These are phyloP conservation scores for Athripsodes cinereus DNA, from an alignment of 2,888 invertebrate species.

Conservation along the genomic window DNA sequence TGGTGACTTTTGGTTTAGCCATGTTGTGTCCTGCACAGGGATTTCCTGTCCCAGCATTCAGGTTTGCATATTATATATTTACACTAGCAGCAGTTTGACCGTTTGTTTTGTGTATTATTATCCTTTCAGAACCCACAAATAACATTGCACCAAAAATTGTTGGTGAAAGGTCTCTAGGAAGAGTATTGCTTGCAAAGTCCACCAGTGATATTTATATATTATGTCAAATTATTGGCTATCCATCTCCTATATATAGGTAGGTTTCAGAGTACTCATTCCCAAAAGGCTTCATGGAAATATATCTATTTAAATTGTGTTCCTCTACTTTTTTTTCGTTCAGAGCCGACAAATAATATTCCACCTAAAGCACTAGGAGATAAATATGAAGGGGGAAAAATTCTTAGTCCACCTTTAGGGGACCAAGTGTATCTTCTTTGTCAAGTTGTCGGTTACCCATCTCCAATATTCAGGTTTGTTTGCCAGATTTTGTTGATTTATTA, in stretches of 20 bases:
- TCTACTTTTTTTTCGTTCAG: conserved; percentile 31
- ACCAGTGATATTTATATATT: conserved; percentile 35
- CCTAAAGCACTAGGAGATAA: conserved; percentile 55
- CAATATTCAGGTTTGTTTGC: conserved; percentile 43
- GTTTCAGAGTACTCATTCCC: conserved; percentile 3
- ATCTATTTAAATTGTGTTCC: conserved; percentile 32
- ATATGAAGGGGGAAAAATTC: conserved; percentile 59
- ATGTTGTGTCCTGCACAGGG: conserved; percentile 51
- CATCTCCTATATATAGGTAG: conserved; percentile 46
- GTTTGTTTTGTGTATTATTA: not conserved
- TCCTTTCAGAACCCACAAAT: conserved; percentile 48
- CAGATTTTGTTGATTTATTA: not conserved
- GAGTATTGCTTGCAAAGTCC: conserved; percentile 24
- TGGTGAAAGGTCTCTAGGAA: conserved; percentile 25
- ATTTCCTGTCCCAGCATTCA: conserved; percentile 53
- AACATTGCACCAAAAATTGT: conserved; percentile 52
- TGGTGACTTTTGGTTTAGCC: conserved; percentile 33
- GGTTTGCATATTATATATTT: conserved; percentile 40
- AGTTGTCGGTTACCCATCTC: conserved; percentile 50
- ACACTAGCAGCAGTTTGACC: not conserved
- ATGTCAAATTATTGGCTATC: conserved; percentile 43
- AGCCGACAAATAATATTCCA: conserved; percentile 57
- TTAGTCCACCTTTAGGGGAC: conserved; percentile 38
- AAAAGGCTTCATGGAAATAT: not conserved
- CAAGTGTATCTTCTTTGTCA: conserved; percentile 48